Conservation (phyloP, 1,140 invertebrate species). For the Drosophila sproati region DNA sequence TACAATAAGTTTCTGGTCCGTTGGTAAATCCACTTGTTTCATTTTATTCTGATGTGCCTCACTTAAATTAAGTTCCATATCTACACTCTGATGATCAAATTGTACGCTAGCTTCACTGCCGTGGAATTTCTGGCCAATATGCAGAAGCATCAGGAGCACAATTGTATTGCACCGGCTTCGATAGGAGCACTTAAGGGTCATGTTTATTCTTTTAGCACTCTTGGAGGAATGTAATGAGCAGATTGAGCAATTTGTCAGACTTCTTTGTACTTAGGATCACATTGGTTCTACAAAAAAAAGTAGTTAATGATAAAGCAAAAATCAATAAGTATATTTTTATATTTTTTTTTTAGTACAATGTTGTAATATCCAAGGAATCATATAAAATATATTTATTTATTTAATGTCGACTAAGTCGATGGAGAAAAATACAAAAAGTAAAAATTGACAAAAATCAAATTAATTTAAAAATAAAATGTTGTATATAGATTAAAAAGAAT, state of each 20-base stretch:
- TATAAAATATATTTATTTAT: no score
- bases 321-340: no score
- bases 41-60: constrained; percentile 57
- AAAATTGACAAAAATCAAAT: no score
- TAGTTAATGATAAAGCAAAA: not conserved
- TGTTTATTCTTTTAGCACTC: constrained; percentile 9
- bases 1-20: constrained; percentile 71
- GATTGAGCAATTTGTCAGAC: not conserved
- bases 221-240: not conserved
- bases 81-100: constrained; percentile 49
- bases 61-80: constrained; percentile 47
- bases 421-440: no score
- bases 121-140: constrained; percentile 39
- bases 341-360: no score
- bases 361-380: no score
- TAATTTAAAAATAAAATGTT: no score
- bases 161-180: constrained; percentile 30
- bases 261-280: not conserved
- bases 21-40: constrained; percentile 59
- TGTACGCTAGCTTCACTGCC: constrained; percentile 51
- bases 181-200: constrained; percentile 17
- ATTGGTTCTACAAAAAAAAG: not conserved
- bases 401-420: no score
- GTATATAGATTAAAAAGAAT: no score
- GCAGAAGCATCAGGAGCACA: constrained; percentile 38